A percentile compares a stretch with the other conserved stretches of the same genome.
These are phyloP conservation scores for Papilio glaucus DNA, from an alignment of 1,140 invertebrate species.

Conservation along the genomic window DNA sequence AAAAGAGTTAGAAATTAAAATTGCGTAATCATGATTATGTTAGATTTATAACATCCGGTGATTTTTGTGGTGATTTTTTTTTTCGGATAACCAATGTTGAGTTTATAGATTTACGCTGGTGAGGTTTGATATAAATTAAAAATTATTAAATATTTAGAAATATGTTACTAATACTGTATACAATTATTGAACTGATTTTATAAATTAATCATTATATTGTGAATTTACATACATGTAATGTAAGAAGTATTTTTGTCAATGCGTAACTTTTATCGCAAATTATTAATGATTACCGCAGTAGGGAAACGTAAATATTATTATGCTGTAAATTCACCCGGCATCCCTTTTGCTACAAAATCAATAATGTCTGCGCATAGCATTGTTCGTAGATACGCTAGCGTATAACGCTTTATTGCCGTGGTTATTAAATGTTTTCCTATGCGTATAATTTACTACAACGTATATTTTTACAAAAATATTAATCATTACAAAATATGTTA, in stretches of 20 bases:
- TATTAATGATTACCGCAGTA: slow-evolving; percentile 21
- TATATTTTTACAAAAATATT: not conserved
- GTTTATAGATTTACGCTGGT: slow-evolving; percentile 46
- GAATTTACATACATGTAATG: not conserved
- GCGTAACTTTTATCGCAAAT: slow-evolving; percentile 3
- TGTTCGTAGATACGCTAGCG: slow-evolving; percentile 42
- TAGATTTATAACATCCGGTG: slow-evolving; percentile 55
- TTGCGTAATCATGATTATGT: slow-evolving; percentile 49
- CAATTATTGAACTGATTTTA: not conserved
- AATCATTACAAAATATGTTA: not conserved
- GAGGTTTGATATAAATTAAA: slow-evolving; percentile 41
- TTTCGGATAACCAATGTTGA: slow-evolving; percentile 39
- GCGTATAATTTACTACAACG: slow-evolving; percentile 16
- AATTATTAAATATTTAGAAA: slow-evolving; percentile 23
- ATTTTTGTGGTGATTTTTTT: slow-evolving; percentile 45
- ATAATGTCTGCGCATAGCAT: slow-evolving; percentile 71
- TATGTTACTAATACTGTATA: not conserved
- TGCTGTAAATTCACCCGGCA: slow-evolving; percentile 48
- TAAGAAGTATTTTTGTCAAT: not conserved
- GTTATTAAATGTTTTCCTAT: slow-evolving; percentile 38
- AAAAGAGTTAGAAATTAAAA: slow-evolving; percentile 35
- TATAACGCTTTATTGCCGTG: slow-evolving; percentile 47
- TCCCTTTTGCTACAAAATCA: slow-evolving; percentile 61
- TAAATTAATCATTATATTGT: not conserved
- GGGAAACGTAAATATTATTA: slow-evolving; percentile 39